These are phyloP conservation scores for Apeltes quadracus DNA, from an alignment of 2,113 vertebrate genomes.

Conservation along the genomic window DNA sequence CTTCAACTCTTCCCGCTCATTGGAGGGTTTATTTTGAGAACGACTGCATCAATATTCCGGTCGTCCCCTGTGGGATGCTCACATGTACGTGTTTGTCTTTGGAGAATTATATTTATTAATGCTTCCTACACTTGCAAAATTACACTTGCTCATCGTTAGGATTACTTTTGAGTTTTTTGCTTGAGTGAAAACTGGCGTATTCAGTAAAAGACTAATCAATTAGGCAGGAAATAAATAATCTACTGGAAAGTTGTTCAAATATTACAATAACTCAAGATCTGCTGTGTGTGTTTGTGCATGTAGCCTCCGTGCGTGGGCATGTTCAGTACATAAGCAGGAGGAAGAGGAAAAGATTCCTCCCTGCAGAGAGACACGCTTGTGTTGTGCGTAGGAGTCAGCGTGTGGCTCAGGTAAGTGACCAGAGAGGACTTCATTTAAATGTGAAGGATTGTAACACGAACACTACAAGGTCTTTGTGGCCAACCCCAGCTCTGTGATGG, in stretches of 20 bases:
- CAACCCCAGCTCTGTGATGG: conserved; percentile 27
- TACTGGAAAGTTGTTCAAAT: no score
- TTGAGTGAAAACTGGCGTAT: neutral
- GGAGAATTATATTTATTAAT: conserved; percentile 10
- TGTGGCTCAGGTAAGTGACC: conserved; percentile 40
- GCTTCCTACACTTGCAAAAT: neutral
- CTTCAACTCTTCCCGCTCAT: neutral
- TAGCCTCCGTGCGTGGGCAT: conserved; percentile 27
- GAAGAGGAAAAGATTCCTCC: conserved; percentile 26
- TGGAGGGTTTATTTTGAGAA: conserved; percentile 3
- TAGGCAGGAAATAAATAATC: neutral
- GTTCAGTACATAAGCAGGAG: conserved; percentile 16
- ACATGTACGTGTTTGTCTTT: neutral
- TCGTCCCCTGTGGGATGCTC: neutral
- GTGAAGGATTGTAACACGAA: conserved; percentile 43
- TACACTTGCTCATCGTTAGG: neutral
- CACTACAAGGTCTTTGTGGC: conserved; percentile 24
- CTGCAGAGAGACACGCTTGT: neutral
- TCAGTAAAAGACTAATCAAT: neutral
- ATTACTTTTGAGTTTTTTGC: neutral
- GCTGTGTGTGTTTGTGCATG: conserved; percentile 2
- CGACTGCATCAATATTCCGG: conserved; percentile 7
- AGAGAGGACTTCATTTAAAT: conserved; percentile 46
- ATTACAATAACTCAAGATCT: no score
- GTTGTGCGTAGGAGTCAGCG: conserved; percentile 29